phyloP scores from a whole-genome alignment of 2,113 vertebrate genomes.

The Nettapus auritus region DNA sequence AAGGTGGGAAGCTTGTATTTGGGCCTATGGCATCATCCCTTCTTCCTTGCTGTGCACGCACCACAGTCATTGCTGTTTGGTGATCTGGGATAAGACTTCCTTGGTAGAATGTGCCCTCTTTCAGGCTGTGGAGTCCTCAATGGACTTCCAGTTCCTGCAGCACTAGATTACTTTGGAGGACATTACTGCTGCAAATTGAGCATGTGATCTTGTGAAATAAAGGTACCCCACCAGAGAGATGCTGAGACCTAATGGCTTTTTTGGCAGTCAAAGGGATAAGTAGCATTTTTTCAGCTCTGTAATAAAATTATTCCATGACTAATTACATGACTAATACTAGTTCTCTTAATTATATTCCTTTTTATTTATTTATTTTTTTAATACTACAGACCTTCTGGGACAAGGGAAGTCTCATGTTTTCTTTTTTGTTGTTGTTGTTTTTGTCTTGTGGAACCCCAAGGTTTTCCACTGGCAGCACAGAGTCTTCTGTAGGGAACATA shows the following conservation, averaged over 20 bases:
- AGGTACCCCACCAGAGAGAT: not conserved
- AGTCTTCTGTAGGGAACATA: not conserved
- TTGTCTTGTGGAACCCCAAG: not conserved
- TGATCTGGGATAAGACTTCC: not conserved
- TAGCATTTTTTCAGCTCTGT: not conserved
- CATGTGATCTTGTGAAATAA: not conserved
- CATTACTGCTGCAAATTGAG: not conserved
- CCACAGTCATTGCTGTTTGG: not conserved
- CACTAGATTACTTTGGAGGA: not conserved
- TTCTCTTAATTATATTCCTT: not conserved
- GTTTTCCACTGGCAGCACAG: not conserved
- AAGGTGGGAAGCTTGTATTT: not conserved
- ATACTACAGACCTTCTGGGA: not conserved
- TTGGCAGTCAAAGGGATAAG: not conserved
- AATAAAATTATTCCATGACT: not conserved
- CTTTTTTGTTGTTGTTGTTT: not conserved
- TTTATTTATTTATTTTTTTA: not conserved
- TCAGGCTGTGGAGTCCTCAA: not conserved
- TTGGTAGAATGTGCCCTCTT: not conserved
- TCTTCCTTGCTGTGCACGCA: not conserved
- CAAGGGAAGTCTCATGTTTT: not conserved
- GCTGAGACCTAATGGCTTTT: not conserved
- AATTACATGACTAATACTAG: not conserved
- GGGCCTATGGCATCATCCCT: not conserved
- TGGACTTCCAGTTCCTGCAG: not conserved